phyloP scores from a whole-genome alignment of 2,113 vertebrate genomes.

The Desmodus rotundus region DNA sequence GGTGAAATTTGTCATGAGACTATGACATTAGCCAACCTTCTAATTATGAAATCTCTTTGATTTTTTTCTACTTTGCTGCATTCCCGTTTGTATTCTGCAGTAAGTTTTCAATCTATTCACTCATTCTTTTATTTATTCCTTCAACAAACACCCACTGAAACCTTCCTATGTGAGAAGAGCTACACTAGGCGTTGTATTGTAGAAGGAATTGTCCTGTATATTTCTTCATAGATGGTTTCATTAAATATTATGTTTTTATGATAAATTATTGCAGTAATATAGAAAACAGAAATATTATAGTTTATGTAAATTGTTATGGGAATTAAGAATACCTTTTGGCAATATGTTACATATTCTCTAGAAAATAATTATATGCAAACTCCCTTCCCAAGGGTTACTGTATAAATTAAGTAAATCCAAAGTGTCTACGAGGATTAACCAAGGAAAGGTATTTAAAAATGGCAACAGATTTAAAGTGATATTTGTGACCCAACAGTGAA shows the following conservation, averaged over 20 bases:
- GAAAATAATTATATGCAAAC: constrained; percentile 13
- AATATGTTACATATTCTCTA: background rate
- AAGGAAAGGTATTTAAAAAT: constrained; percentile 3
- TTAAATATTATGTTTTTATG: background rate
- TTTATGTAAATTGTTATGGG: background rate
- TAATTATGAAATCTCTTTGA: background rate
- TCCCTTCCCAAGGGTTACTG: background rate
- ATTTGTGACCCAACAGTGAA: background rate
- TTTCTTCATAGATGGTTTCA: background rate
- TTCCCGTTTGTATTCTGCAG: background rate
- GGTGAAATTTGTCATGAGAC: background rate
- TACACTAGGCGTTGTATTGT: background rate
- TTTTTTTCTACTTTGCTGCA: background rate
- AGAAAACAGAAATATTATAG: background rate
- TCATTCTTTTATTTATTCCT: background rate
- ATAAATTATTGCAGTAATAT: background rate
- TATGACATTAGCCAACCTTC: background rate
- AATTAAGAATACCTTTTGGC: constrained; percentile 1
- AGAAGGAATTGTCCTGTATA: background rate
- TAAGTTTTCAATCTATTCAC: background rate
- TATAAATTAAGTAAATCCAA: constrained; percentile 35
- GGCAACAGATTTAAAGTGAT: background rate
- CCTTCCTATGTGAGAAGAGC: background rate
- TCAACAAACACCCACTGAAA: background rate
- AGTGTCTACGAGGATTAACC: background rate